Base-by-base conservation (phyloP, 2,888 invertebrate genomes). In the Orthosia incerta region DNA sequence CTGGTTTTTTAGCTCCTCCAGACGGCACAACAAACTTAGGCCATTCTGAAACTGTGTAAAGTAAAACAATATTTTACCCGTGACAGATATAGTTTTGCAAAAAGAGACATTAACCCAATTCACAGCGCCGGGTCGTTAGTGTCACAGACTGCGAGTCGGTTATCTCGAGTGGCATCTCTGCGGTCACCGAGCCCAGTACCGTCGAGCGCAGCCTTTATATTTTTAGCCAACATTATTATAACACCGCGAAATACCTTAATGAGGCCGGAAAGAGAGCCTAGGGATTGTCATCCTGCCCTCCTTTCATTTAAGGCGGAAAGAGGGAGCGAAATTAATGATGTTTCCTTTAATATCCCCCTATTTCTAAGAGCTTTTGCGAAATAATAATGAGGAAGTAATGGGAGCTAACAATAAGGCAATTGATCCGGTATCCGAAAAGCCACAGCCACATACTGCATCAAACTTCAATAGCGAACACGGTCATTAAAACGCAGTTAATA, bases 101-200 rank as follows among this genome's bases (percentile, higher is more conserved):
- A 84, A 85, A 79, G 79, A 84, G 75, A 84, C 85, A 88, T 88
- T 89, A 89, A 90, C 88, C 89, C 84, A 90, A 89, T 88, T 90
- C 85, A 76, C 88, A 74, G 82, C 71, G 60, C 12, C 60, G 84
- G 83, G 83, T 88, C 86, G 85, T 88, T 88, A 85, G 83, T 78
- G 79, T 79, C 81, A 74, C 74, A 67, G 80, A 73, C 82, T 76
- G 79, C 79, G 75, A 74, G 83, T 60, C 76, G 31, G 82, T 79
- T 86, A 85, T 85, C 86, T 83, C 55, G 69, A 83, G 80, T 77
- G 81, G 31, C 80, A 86, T 83, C 82, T 79, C 82, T 73, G 65
- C 68, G 70, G 80, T 74, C 79, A 76, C 73, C 72, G 71, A 65
- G 69, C 74, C 65, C 70, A 50, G 63, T 79, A 78, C 76, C 45